Evolutionary conservation across 1,140 invertebrate species (phyloP), one percentile per base, ranked within the genome.

Genomic region (Diachasmimorpha longicaudata): DNA sequence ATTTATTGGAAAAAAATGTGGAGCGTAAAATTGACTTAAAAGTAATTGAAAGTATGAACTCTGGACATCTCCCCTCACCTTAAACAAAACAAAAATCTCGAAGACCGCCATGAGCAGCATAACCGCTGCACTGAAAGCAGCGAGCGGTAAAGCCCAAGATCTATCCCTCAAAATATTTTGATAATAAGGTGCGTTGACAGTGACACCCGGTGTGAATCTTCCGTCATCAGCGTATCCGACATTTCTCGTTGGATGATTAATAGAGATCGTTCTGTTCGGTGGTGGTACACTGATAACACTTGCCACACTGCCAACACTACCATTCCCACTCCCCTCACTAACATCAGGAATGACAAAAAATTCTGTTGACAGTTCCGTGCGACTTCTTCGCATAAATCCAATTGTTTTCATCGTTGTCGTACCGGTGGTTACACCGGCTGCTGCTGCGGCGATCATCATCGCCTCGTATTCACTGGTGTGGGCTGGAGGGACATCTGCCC

Each of bases 1-100:
- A n/a, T n/a, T n/a, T n/a, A n/a, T n/a, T n/a, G n/a, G n/a, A n/a
- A n/a, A n/a, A n/a, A n/a, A n/a, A n/a, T n/a, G n/a, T n/a, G n/a
- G n/a, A n/a, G n/a, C n/a, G n/a, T n/a, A n/a, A n/a, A n/a, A n/a
- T n/a, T n/a, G n/a, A n/a, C n/a, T n/a, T n/a, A n/a, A n/a, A n/a
- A n/a, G n/a, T n/a, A n/a, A n/a, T n/a, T n/a, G n/a, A n/a, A n/a
- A n/a, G n/a, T n/a, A n/a, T n/a, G n/a, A n/a, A n/a, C n/a, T n/a
- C n/a, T n/a, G n/a, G n/a, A n/a, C n/a, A n/a, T n/a, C n/a, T 31
- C 2, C 31, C 31, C 31, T 31, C 63, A 89, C 87, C 86, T 96
- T 96, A 86, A 95, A 95, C 73, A 98, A 89, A n/a, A 97, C 94
- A 83, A 96, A 97, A 72, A 95, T 92, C 88, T 97, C 96, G 82